Conservation (phyloP, 2,888 invertebrate genomes). For the Bombylius discolor region DNA sequence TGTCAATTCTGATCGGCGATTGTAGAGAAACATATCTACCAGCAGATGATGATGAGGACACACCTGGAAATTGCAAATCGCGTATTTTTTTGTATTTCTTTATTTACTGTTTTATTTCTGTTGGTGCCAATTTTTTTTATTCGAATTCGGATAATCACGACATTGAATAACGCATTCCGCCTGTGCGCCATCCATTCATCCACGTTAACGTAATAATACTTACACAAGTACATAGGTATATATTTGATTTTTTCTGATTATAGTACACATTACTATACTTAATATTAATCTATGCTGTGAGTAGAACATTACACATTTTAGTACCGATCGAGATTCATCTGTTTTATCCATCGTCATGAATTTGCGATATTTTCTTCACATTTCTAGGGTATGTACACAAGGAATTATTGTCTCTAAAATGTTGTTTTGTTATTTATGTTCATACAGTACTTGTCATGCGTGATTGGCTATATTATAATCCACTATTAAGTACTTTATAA, state of each 20-base stretch:
- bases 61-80: not conserved
- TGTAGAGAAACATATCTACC: not conserved
- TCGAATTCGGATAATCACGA: not conserved
- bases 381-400: too few species aligned
- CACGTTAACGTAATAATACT: not conserved
- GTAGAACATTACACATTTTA: too few species aligned
- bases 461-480: not conserved
- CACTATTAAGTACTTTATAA: not conserved
- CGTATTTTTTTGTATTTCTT: not conserved
- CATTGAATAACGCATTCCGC: not conserved
- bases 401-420: too few species aligned
- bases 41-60: not conserved
- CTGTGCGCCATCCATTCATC: not conserved
- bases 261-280: not conserved
- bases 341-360: not conserved
- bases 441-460: not conserved
- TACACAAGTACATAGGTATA: too few species aligned
- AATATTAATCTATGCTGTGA: too few species aligned
- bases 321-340: not conserved
- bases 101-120: too few species aligned
- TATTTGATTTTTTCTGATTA: not conserved
- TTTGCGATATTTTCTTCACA: not conserved
- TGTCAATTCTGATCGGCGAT: too few species aligned
- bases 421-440: not conserved
- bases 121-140: too few species aligned